Percentiles rank a stretch among this genome's conserved stretches.
Evolutionary conservation across 2,113 vertebrate genomes (phyloP).

Genomic region (Gasterosteus nipponicus): DNA sequence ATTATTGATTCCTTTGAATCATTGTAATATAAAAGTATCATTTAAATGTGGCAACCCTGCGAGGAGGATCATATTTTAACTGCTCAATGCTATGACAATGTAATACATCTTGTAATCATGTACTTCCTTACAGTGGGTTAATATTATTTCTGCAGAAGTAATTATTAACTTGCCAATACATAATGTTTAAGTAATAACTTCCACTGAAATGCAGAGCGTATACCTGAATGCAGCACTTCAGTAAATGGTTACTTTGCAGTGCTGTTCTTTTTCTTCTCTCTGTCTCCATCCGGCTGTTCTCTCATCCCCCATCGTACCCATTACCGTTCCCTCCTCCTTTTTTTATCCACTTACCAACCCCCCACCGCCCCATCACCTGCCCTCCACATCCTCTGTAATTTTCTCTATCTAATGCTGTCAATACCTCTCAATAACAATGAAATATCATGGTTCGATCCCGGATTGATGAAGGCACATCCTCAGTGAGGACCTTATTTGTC

Average conservation of each 20-base stretch:
- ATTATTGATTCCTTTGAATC: constrained; percentile 4
- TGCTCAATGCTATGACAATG: background rate
- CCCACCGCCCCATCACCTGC: background rate
- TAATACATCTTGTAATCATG: background rate
- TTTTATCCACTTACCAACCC: constrained; percentile 16
- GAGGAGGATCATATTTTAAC: constrained; percentile 4
- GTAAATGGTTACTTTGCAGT: constrained; percentile 45
- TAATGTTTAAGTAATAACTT: background rate
- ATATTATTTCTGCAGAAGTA: constrained; percentile 1
- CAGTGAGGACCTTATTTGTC: constrained; percentile 72
- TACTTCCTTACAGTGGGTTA: background rate
- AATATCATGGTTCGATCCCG: constrained; percentile 68
- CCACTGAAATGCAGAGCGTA: background rate
- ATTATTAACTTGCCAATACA: background rate
- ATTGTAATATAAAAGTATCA: background rate
- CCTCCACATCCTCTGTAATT: constrained; percentile 57
- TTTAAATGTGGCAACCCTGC: background rate
- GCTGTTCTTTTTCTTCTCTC: constrained; percentile 24
- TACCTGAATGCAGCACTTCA: constrained; percentile 25
- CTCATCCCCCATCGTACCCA: constrained; percentile 54
- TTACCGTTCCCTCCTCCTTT: constrained; percentile 43
- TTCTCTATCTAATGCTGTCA: constrained; percentile 70
- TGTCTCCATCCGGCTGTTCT: constrained; percentile 57
- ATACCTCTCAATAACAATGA: constrained; percentile 80
- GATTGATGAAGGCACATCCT: constrained; percentile 69